These are phyloP conservation scores for Choristoneura rosaceana DNA, from an alignment of 2,888 invertebrate species.

Conservation along the genomic window DNA sequence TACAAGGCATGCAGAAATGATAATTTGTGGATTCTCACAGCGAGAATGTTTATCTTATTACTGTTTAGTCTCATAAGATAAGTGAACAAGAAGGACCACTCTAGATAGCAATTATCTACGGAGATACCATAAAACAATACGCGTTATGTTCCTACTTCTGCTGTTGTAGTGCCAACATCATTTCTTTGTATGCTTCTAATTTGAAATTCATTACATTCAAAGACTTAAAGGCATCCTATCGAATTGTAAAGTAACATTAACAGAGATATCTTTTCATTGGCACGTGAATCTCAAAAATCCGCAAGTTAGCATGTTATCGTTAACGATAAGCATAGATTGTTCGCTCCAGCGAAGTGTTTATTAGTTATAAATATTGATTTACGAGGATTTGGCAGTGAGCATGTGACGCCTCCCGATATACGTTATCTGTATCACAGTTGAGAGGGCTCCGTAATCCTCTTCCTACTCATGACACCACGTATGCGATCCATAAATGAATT, in stretches of 20 bases:
- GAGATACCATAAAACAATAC: conserved; percentile 28
- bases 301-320: conserved; percentile 31
- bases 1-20: conserved; percentile 49
- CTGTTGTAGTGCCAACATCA: neutral
- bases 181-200: neutral
- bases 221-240: neutral
- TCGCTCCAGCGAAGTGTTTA: conserved; percentile 25
- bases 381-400: conserved; percentile 52
- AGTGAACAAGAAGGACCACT: conserved; percentile 27
- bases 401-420: conserved; percentile 49
- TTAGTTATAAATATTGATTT: conserved; percentile 38
- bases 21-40: conserved; percentile 45
- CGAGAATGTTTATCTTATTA: conserved; percentile 27
- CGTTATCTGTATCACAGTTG: conserved; percentile 65
- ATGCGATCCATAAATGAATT: conserved; percentile 62
- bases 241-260: neutral
- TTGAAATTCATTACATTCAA: neutral
- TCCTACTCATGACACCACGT: conserved; percentile 67
- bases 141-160: conserved; percentile 11
- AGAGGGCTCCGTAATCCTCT: conserved; percentile 67
- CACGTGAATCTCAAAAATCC: conserved; percentile 21
- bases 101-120: conserved; percentile 35
- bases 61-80: conserved; percentile 26
- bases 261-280: neutral
- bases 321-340: conserved; percentile 32